A percentile compares a stretch with the other conserved stretches of the same genome.
Conservation (phyloP, 2,113 vertebrate genomes). For the Callospermophilus lateralis region DNA sequence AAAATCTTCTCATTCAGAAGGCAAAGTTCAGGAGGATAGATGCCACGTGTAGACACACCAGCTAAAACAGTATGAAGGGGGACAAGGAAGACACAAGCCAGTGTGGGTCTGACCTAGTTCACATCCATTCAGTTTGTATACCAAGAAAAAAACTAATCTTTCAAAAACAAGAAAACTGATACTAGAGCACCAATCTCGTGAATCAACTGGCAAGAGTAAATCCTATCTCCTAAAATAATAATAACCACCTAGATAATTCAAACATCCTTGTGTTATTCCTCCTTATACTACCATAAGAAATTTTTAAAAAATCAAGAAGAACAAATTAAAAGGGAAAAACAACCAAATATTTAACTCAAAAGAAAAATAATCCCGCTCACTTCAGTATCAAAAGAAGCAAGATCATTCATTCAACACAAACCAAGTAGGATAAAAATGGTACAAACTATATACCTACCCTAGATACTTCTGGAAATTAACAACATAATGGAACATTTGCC, state of each 20-base stretch:
- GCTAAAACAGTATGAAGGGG: neutral
- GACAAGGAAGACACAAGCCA: neutral
- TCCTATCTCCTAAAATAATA: neutral
- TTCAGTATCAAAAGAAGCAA: neutral
- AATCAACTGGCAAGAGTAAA: conserved; percentile 22
- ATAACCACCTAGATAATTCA: neutral
- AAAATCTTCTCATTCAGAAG: neutral
- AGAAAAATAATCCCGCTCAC: neutral
- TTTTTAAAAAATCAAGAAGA: neutral
- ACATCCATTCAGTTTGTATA: neutral
- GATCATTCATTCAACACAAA: neutral
- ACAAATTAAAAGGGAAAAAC: neutral
- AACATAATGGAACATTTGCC: conserved; percentile 6
- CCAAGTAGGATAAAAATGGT: neutral
- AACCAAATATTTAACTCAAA: neutral
- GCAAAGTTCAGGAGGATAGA: neutral
- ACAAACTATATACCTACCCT: neutral
- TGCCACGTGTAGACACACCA: neutral
- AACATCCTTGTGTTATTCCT: neutral
- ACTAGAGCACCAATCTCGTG: neutral
- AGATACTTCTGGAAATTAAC: conserved; percentile 30
- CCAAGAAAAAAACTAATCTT: neutral
- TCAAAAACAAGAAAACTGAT: neutral
- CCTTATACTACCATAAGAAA: neutral
- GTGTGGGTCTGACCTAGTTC: neutral